A percentile compares a stretch with the other conserved stretches of the same genome.
Evolutionary conservation across 2,888 invertebrate species (phyloP).

Genomic region (Podabrus alpinus): DNA sequence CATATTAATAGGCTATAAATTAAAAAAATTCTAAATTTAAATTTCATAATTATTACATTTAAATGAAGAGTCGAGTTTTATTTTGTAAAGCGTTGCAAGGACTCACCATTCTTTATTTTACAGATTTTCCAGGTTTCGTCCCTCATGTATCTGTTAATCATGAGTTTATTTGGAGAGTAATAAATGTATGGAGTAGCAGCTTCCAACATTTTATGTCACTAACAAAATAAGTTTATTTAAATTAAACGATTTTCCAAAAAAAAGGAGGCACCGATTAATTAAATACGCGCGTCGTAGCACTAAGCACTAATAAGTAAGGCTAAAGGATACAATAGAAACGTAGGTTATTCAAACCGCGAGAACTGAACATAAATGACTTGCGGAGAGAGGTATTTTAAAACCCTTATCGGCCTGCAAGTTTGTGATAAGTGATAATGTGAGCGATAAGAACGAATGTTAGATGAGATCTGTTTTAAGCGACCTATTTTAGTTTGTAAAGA

Average conservation of each 20-base stretch:
- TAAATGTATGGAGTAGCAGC: conserved; percentile 12
- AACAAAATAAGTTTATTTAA: conserved; percentile 3
- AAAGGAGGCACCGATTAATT: neutral
- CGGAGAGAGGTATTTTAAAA: conserved; percentile 24
- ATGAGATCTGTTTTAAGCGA: conserved; percentile 21
- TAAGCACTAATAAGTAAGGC: neutral
- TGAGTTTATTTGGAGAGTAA: conserved; percentile 12
- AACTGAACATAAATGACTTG: conserved; percentile 20
- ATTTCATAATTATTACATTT: neutral
- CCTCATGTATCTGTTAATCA: conserved; percentile 14
- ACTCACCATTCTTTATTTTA: conserved; percentile 3
- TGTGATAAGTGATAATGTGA: conserved; percentile 21
- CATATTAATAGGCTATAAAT: neutral
- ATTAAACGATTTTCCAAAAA: neutral
- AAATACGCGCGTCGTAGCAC: neutral
- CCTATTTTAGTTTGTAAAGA: conserved; percentile 13
- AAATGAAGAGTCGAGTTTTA: neutral
- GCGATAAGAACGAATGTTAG: conserved; percentile 24
- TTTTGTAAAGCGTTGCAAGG: neutral
- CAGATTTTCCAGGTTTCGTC: neutral
- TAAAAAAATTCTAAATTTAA: neutral
- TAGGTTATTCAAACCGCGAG: conserved; percentile 13
- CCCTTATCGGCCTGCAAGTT: conserved; percentile 28
- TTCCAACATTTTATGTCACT: neutral
- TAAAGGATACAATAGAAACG: conserved; percentile 10